Conservation (phyloP, 1,140 invertebrate genomes). For the Halictus rubicundus region DNA sequence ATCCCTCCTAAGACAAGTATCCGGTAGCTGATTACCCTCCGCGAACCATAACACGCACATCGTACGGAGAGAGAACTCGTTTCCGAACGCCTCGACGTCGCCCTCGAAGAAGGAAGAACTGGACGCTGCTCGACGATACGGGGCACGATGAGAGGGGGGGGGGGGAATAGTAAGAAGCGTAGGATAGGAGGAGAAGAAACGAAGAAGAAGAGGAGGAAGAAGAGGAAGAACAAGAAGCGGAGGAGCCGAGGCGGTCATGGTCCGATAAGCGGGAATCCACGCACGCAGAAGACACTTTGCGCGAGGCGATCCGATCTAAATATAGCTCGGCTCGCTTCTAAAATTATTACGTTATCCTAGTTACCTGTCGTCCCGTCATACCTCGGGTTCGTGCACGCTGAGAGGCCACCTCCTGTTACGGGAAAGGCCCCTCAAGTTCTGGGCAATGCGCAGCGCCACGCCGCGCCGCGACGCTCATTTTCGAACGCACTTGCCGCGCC, state of each 20-base stretch:
- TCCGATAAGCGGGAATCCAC: slow-evolving; percentile 69
- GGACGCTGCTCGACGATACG: neutral
- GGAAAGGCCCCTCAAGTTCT: neutral
- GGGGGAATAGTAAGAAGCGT: too few species aligned
- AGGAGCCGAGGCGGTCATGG: slow-evolving; percentile 64
- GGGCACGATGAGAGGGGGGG: neutral
- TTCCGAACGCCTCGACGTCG: neutral
- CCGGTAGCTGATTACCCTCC: slow-evolving; percentile 63
- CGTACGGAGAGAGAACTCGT: slow-evolving; percentile 45
- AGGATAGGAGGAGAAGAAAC: neutral
- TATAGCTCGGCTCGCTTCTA: slow-evolving; percentile 65
- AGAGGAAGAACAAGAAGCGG: neutral
- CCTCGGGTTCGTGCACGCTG: neutral
- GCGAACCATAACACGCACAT: slow-evolving; percentile 63
- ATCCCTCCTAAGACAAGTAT: slow-evolving; percentile 50
- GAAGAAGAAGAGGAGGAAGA: slow-evolving; percentile 12
- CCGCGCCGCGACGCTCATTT: neutral
- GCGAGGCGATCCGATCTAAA: slow-evolving; percentile 68
- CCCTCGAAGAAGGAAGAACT: slow-evolving; percentile 1
- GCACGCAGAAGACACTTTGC: slow-evolving; percentile 64
- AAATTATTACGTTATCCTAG: slow-evolving; percentile 64
- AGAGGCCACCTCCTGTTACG: slow-evolving; percentile 1
- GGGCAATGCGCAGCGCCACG: neutral
- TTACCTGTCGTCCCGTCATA: slow-evolving; percentile 40
- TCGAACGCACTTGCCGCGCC: neutral